These are phyloP conservation scores for Empidonax alnorum DNA, from an alignment of 2,113 vertebrate genomes.

Conservation along the genomic window DNA sequence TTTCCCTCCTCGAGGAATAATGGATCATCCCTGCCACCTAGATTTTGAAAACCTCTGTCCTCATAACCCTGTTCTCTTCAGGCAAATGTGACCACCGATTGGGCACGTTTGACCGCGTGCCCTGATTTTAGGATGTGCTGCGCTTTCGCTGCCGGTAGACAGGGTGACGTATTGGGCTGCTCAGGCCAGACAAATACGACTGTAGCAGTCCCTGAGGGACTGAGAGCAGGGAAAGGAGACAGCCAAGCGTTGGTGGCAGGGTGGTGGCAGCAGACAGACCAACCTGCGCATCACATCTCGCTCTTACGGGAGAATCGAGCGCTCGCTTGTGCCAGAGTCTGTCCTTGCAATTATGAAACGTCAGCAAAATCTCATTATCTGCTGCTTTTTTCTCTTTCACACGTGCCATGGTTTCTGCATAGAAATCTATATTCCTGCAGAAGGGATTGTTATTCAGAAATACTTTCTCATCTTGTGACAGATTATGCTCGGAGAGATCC, in stretches of 20 bases:
- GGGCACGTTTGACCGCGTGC: conserved; percentile 59
- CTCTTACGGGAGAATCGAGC: background rate
- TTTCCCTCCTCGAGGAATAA: background rate
- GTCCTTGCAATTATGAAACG: background rate
- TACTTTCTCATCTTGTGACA: background rate
- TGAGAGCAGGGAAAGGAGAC: conserved; percentile 26
- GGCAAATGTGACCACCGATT: background rate
- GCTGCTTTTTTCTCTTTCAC: background rate
- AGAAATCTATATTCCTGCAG: background rate
- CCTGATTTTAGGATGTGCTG: conserved; percentile 47
- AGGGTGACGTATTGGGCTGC: conserved; percentile 56
- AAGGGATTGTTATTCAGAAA: background rate
- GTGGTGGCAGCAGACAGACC: conserved; percentile 46
- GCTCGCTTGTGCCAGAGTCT: background rate
- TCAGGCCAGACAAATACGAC: conserved; percentile 34
- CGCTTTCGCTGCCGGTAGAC: conserved; percentile 48
- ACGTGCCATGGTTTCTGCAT: background rate
- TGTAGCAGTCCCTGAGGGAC: conserved; percentile 47
- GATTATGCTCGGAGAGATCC: background rate
- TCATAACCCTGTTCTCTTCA: conserved; percentile 16
- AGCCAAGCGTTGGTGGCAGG: background rate
- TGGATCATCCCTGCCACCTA: background rate
- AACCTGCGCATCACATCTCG: conserved; percentile 32
- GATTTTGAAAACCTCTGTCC: background rate
- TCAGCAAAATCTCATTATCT: background rate